Percentiles rank a stretch among this genome's conserved stretches.
These are phyloP conservation scores for Drosophila histrio DNA, from an alignment of 2,888 invertebrate genomes.

Conservation along the genomic window DNA sequence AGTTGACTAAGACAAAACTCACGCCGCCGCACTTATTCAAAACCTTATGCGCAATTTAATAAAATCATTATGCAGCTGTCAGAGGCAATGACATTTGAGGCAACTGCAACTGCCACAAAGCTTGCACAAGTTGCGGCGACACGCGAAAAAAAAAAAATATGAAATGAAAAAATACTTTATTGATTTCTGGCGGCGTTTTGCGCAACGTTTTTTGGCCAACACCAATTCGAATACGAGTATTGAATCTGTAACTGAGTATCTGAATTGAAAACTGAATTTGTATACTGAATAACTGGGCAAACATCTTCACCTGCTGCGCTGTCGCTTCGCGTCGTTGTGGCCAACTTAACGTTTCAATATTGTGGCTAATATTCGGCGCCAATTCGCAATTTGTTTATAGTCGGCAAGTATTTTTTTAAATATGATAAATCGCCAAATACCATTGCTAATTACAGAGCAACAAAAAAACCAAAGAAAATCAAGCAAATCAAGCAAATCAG, in stretches of 20 bases:
- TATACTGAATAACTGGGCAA: slow-evolving; percentile 53
- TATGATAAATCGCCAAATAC: slow-evolving; percentile 69
- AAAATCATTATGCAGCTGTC: slow-evolving; percentile 75
- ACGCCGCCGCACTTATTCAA: slow-evolving; percentile 63
- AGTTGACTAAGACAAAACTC: slow-evolving; percentile 62
- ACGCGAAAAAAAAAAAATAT: slow-evolving; percentile 2
- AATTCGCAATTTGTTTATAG: slow-evolving; percentile 55
- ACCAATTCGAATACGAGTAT: slow-evolving; percentile 43
- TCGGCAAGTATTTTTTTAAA: slow-evolving; percentile 46
- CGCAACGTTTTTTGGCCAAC: slow-evolving; percentile 56
- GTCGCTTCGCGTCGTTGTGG: slow-evolving; percentile 8
- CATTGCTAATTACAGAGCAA: slow-evolving; percentile 61
- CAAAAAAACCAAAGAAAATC: slow-evolving; percentile 22
- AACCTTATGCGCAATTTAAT: slow-evolving; percentile 70
- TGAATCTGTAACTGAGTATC: slow-evolving; percentile 36
- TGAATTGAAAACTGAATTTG: slow-evolving; percentile 33
- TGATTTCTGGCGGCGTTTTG: slow-evolving; percentile 68
- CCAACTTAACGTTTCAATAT: slow-evolving; percentile 33
- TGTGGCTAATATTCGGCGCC: slow-evolving; percentile 52
- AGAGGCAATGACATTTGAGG: slow-evolving; percentile 65
- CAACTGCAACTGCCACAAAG: slow-evolving; percentile 45
- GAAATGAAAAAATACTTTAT: slow-evolving; percentile 54
- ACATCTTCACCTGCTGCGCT: slow-evolving; percentile 74
- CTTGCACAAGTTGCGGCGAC: slow-evolving; percentile 45
- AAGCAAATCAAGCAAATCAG: slow-evolving; percentile 40